Evolutionary conservation across 2,113 vertebrate species (phyloP).

Genomic region (Phalacrocorax brasilianus): DNA sequence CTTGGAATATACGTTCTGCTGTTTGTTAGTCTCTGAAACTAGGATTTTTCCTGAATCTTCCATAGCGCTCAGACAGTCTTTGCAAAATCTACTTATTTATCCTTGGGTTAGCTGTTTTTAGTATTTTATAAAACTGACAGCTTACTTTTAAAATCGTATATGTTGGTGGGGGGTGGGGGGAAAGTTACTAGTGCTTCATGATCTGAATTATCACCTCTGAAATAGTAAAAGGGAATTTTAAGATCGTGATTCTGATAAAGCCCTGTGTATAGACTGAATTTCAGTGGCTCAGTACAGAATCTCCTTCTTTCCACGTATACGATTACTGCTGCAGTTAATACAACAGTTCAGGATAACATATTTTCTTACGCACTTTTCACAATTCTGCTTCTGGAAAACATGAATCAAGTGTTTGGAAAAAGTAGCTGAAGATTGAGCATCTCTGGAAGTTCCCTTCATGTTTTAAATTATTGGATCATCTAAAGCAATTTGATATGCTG

Average conservation of each 20-base stretch:
- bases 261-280: background rate
- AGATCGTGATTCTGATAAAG: background rate
- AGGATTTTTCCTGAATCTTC: background rate
- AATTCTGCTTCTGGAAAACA: background rate
- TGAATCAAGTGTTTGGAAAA: background rate
- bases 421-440: background rate
- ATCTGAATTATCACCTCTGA: background rate
- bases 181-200: background rate
- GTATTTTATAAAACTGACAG: background rate
- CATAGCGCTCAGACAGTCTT: background rate
- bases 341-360: background rate
- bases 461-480: background rate
- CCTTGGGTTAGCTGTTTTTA: background rate
- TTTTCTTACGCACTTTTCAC: accelerated
- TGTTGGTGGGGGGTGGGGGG: accelerated
- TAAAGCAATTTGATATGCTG: background rate
- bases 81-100: background rate
- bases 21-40: background rate
- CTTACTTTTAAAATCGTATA: background rate
- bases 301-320: background rate
- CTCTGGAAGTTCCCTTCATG: background rate
- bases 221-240: background rate
- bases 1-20: background rate
- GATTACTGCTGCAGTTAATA: background rate
- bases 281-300: background rate